These are phyloP conservation scores for Vulpes ferrilata DNA, from an alignment of 2,113 vertebrate genomes.

Conservation along the genomic window DNA sequence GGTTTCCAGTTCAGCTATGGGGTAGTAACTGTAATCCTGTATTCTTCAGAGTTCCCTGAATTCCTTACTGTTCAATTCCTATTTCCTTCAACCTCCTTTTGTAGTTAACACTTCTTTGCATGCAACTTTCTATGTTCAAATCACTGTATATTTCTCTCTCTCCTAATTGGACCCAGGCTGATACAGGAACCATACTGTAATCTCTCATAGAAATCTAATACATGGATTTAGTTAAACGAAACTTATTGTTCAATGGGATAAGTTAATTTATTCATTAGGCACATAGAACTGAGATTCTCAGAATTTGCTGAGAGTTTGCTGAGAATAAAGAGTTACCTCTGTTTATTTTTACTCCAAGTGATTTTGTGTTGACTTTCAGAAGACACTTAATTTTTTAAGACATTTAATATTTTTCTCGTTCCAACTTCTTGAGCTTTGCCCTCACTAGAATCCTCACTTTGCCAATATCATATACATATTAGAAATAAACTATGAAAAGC, in stretches of 20 bases:
- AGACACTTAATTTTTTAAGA: conserved; percentile 28
- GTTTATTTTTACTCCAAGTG: background rate
- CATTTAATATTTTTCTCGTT: background rate
- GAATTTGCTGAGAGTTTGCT: background rate
- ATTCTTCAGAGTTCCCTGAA: background rate
- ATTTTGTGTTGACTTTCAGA: conserved; percentile 24
- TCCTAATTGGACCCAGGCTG: background rate
- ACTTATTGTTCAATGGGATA: background rate
- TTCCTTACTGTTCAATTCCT: background rate
- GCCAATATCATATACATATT: background rate
- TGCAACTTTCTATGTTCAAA: background rate
- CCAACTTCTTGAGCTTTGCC: background rate
- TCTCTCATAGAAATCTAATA: background rate
- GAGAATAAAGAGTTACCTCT: background rate
- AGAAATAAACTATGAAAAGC: background rate
- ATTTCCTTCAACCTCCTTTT: background rate
- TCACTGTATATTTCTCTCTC: background rate
- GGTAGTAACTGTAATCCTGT: background rate
- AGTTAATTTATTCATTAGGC: background rate
- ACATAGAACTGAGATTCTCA: background rate
- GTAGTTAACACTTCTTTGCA: background rate
- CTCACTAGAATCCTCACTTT: background rate
- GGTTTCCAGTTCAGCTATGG: background rate
- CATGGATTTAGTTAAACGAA: background rate
- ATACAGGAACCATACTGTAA: background rate